Evolutionary conservation across 2,113 vertebrate genomes (phyloP).

Genomic region (Heliornis fulica): DNA sequence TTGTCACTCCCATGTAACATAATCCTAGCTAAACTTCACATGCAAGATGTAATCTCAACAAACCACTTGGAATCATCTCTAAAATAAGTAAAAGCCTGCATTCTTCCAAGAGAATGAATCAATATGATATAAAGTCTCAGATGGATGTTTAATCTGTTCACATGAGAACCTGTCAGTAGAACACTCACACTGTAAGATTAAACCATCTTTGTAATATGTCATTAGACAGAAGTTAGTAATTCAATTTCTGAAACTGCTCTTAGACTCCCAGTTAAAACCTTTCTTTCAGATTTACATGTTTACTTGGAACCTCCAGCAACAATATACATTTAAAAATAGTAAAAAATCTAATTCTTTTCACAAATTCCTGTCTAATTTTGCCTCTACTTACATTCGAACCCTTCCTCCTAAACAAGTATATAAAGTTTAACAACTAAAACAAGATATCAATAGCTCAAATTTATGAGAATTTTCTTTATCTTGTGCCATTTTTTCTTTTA

Average conservation of each 20-base stretch:
- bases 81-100: constrained; percentile 67
- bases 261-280: constrained; percentile 33
- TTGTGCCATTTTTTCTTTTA: background rate
- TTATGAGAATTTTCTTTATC: background rate
- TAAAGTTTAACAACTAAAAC: background rate
- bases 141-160: constrained; percentile 64
- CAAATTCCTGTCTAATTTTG: background rate
- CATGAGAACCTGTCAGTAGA: constrained; percentile 68
- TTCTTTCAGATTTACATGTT: background rate
- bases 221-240: constrained; percentile 34
- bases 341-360: background rate
- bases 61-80: constrained; percentile 73
- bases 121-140: constrained; percentile 69
- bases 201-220: constrained; percentile 67
- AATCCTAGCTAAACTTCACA: constrained; percentile 68
- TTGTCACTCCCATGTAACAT: constrained; percentile 56
- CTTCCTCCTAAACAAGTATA: background rate
- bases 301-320: background rate
- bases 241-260: constrained; percentile 35
- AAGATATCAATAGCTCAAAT: background rate
- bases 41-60: constrained; percentile 74
- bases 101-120: constrained; percentile 74
- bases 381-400: background rate
- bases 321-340: background rate
- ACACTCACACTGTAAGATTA: constrained; percentile 68